phyloP scores from a whole-genome alignment of 1,140 invertebrate genomes.

The Zaprionus capensis region DNA sequence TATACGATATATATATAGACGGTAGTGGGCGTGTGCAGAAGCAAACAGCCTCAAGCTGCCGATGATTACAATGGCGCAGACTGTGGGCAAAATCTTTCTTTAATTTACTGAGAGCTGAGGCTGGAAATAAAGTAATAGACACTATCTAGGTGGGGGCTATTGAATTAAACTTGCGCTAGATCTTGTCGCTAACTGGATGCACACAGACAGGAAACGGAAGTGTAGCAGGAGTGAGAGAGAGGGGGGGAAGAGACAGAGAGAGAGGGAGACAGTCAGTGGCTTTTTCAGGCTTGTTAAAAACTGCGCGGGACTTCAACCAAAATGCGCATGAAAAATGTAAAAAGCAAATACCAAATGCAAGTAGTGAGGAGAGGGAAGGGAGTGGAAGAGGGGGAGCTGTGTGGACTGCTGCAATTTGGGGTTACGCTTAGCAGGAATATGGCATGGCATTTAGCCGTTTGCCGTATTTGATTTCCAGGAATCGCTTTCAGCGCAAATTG shows the following conservation, averaged over 20 bases:
- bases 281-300: neutral
- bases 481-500: slow-evolving; percentile 80
- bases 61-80: slow-evolving; percentile 36
- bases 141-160: slow-evolving; percentile 22
- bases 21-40: slow-evolving; percentile 66
- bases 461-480: slow-evolving; percentile 79
- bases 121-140: slow-evolving; percentile 47
- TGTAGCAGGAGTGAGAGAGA: neutral
- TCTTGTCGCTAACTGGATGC: slow-evolving; percentile 27
- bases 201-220: slow-evolving; percentile 22
- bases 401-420: neutral
- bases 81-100: slow-evolving; percentile 35
- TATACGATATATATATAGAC: neutral
- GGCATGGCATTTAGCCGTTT: slow-evolving; percentile 81
- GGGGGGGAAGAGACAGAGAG: neutral
- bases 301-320: slow-evolving; percentile 18
- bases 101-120: slow-evolving; percentile 54
- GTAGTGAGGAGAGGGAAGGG: no score
- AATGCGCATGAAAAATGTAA: slow-evolving; percentile 49
- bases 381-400: neutral
- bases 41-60: slow-evolving; percentile 17
- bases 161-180: slow-evolving; percentile 43
- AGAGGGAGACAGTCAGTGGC: no score
- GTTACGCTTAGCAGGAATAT: slow-evolving; percentile 7
- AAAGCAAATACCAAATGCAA: slow-evolving; percentile 65